Conservation (phyloP, 2,888 invertebrate species). For the Lypha dubia region DNA sequence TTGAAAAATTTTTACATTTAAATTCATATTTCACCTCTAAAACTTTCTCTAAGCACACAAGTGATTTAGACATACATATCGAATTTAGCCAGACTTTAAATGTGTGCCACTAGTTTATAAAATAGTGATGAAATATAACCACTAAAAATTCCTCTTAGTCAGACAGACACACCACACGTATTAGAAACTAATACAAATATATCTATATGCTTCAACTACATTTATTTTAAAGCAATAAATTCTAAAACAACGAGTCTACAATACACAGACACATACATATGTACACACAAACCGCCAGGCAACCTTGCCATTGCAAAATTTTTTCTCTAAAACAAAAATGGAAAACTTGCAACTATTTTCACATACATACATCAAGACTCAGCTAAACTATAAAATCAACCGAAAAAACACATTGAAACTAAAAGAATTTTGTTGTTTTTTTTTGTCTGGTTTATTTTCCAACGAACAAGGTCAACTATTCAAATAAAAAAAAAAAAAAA, state of each 20-base stretch:
- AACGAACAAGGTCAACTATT: slow-evolving; percentile 70
- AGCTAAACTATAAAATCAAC: slow-evolving; percentile 57
- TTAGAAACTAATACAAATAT: slow-evolving; percentile 19
- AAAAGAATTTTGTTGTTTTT: slow-evolving; percentile 57
- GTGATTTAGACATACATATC: slow-evolving; percentile 21
- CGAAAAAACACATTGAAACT: slow-evolving; percentile 48
- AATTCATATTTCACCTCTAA: slow-evolving; percentile 32
- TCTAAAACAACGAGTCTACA: slow-evolving; percentile 57
- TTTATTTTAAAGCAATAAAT: slow-evolving; percentile 67
- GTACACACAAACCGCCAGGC: slow-evolving; percentile 24
- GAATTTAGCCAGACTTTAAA: slow-evolving; percentile 47
- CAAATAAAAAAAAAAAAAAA: slow-evolving; percentile 7
- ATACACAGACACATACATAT: slow-evolving; percentile 19
- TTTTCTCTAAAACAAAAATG: slow-evolving; percentile 18
- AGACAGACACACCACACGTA: slow-evolving; percentile 27
- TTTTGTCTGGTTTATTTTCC: slow-evolving; percentile 67
- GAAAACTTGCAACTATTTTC: slow-evolving; percentile 56
- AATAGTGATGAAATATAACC: slow-evolving; percentile 51
- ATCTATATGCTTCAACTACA: slow-evolving; percentile 46
- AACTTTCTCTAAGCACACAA: slow-evolving; percentile 22
- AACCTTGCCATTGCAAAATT: slow-evolving; percentile 59
- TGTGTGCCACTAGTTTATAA: slow-evolving; percentile 68
- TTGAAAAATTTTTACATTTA: slow-evolving; percentile 14
- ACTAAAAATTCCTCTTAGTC: slow-evolving; percentile 56
- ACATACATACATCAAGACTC: slow-evolving; percentile 41